Conservation (phyloP, 1,140 invertebrate genomes). For the Macrosteles quadrilineatus region DNA sequence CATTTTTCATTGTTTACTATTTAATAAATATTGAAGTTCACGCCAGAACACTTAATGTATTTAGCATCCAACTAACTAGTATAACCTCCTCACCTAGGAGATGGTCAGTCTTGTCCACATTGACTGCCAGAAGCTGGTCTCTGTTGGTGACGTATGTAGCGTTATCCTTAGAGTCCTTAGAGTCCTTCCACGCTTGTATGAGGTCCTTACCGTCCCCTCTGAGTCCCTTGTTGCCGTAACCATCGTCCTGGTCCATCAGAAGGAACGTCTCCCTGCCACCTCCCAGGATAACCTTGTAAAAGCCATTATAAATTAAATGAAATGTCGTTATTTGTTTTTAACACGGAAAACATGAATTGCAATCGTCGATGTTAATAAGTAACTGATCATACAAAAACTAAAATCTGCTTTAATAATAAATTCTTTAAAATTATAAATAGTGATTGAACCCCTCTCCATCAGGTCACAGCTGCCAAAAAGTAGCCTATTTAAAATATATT, state of each 20-base stretch:
- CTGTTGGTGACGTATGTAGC: conserved; percentile 45
- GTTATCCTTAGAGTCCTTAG: conserved; percentile 43
- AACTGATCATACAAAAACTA: neutral
- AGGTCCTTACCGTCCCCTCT: conserved; percentile 53
- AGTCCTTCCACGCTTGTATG: conserved; percentile 50
- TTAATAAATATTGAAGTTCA: too few relatives aligned
- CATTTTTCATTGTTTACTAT: too few relatives aligned
- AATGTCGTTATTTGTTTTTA: too few relatives aligned
- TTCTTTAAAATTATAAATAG: neutral
- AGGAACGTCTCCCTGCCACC: conserved; percentile 64
- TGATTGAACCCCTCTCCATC: too few relatives aligned
- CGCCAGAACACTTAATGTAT: too few relatives aligned
- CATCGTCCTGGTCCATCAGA: conserved; percentile 51
- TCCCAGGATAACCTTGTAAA: conserved; percentile 63
- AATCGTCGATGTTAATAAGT: too few relatives aligned
- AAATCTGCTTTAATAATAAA: neutral
- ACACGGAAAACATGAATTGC: neutral
- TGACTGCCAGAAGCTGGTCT: conserved; percentile 53
- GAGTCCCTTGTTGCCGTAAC: conserved; percentile 54
- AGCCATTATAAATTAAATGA: too few relatives aligned
- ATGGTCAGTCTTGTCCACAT: conserved; percentile 54
- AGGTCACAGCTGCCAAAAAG: too few relatives aligned
- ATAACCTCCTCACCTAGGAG: conserved; percentile 52
- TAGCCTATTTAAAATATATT: too few relatives aligned
- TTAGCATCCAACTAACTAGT: too few relatives aligned